Conservation (phyloP, 2,797 vertebrate genomes). For the Sebastes glaucus region DNA sequence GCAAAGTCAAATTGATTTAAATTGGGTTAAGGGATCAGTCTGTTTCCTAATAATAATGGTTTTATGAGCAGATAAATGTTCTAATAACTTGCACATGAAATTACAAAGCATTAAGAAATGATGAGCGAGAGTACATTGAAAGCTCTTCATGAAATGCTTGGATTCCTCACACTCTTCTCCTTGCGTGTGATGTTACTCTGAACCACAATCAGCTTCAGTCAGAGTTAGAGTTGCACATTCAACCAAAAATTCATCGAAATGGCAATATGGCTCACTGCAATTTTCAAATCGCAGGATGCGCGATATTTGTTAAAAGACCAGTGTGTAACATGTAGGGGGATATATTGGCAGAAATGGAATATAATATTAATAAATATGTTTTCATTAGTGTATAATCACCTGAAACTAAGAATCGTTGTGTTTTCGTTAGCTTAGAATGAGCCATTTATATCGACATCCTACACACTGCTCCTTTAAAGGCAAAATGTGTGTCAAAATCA, state of each 20-base stretch:
- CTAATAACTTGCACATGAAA: neutral
- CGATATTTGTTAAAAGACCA: no score
- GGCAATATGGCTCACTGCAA: no score
- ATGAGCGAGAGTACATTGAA: neutral
- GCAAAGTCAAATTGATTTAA: neutral
- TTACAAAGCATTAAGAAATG: neutral
- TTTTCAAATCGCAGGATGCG: no score
- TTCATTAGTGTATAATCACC: no score
- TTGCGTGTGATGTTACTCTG: neutral
- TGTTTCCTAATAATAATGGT: neutral
- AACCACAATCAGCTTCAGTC: neutral
- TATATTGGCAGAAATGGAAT: no score
- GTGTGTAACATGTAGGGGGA: accelerated
- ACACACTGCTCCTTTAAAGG: no score
- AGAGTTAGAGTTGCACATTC: accelerated
- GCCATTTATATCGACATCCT: no score
- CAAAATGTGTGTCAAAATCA: no score
- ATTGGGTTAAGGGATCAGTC: constrained; percentile 7
- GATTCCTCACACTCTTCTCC: neutral
- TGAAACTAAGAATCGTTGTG: no score
- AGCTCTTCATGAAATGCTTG: neutral
- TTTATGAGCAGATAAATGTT: neutral
- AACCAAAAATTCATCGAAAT: no score
- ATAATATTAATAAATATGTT: no score
- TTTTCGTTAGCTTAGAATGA: no score